A percentile compares a stretch with the other conserved stretches of the same genome.
Conservation (phyloP, 1,140 invertebrate species). For the Aphaenogaster ashmeadi region DNA sequence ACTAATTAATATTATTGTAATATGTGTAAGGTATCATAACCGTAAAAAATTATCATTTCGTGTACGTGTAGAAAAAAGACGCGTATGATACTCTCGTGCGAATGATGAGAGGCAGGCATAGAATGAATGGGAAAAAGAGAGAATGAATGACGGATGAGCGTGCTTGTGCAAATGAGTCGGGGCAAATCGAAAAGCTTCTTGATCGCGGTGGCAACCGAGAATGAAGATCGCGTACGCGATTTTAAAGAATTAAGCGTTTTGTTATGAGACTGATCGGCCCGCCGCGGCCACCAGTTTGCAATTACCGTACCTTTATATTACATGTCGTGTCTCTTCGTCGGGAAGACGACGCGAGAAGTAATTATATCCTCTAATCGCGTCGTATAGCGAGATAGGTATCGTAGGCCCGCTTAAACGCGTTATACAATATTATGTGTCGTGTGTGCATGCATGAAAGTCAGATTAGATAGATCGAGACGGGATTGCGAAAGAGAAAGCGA, state of each 20-base stretch:
- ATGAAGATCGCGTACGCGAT: conserved; percentile 35
- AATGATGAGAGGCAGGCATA: conserved; percentile 31
- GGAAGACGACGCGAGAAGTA: conserved; percentile 43
- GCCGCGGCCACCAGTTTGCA: conserved; percentile 82
- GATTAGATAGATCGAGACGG: conserved; percentile 30
- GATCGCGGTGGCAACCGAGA: conserved; percentile 54
- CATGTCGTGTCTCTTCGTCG: conserved; percentile 71
- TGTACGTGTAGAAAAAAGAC: conserved; percentile 74
- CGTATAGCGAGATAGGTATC: conserved; percentile 66
- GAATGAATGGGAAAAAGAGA: conserved; percentile 61
- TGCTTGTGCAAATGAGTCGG: conserved; percentile 76
- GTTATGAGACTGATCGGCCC: conserved; percentile 86
- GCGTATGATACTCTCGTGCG: conserved; percentile 48
- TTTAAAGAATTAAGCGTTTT: conserved; percentile 79
- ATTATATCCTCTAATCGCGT: conserved; percentile 62
- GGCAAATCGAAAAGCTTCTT: conserved; percentile 68
- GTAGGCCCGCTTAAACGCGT: conserved; percentile 62
- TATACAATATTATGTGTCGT: conserved; percentile 77
- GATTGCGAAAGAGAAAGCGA: conserved; percentile 31
- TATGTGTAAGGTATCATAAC: conserved; percentile 84
- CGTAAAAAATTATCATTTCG: conserved; percentile 85
- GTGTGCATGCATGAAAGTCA: conserved; percentile 69
- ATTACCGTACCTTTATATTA: conserved; percentile 81
- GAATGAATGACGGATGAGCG: conserved; percentile 72
- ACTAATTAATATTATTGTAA: conserved; percentile 87